Evolutionary conservation across 2,113 vertebrate species (phyloP).

Genomic region (Forbesichthys papilliferus): DNA sequence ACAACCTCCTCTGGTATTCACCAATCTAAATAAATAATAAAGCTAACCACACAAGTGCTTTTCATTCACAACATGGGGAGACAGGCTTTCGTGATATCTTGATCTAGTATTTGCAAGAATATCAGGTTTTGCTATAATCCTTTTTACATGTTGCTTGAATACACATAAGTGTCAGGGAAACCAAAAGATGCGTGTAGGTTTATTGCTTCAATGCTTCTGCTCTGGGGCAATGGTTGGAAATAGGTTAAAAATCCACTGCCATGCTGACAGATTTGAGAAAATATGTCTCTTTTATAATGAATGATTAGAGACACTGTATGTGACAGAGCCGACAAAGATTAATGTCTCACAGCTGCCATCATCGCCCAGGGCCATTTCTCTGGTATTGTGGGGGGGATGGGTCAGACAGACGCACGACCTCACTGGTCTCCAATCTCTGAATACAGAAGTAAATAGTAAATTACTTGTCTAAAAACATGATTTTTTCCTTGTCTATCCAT

Average conservation of each 20-base stretch:
- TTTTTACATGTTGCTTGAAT: conserved; percentile 62
- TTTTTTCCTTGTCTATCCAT: conserved; percentile 29
- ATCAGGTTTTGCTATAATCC: conserved; percentile 63
- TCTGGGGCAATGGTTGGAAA: conserved; percentile 51
- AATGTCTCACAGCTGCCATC: conserved; percentile 63
- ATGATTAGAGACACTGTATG: conserved; percentile 47
- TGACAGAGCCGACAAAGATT: conserved; percentile 58
- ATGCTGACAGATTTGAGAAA: conserved; percentile 41
- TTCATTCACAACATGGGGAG: conserved; percentile 61
- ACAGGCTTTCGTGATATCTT: conserved; percentile 62
- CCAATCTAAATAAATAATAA: conserved; percentile 66
- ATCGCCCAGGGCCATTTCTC: conserved; percentile 47
- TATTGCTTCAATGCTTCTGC: conserved; percentile 41
- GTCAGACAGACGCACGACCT: conserved; percentile 47
- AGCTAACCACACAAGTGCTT: conserved; percentile 71
- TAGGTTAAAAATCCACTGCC: conserved; percentile 36
- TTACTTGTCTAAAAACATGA: conserved; percentile 36
- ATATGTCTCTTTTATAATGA: conserved; percentile 49
- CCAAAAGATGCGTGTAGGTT: conserved; percentile 51
- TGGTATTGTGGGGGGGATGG: conserved; percentile 26
- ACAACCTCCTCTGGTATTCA: conserved; percentile 60
- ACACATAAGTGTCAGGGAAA: conserved; percentile 50
- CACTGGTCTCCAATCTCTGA: conserved; percentile 29
- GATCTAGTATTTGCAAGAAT: conserved; percentile 68
- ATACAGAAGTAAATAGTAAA: conserved; percentile 32